phyloP scores from a whole-genome alignment of 2,888 invertebrate species.

The Andrena haemorrhoa region DNA sequence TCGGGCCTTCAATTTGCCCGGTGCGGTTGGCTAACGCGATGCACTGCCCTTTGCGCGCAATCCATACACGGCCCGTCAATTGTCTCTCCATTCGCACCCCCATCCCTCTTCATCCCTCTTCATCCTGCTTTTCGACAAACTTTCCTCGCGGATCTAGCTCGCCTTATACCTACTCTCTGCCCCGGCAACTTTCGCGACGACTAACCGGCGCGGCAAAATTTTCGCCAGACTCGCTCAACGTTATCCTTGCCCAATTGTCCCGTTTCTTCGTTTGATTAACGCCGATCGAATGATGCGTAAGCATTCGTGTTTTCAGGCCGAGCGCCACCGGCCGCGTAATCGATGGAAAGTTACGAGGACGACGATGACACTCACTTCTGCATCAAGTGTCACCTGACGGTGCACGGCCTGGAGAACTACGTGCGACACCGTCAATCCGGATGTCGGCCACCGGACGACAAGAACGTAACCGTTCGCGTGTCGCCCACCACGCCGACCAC shows the following conservation, averaged over 20 bases:
- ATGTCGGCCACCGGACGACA: slow-evolving; percentile 77
- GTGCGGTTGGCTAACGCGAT: slow-evolving; percentile 79
- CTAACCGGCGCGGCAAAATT: too few species aligned
- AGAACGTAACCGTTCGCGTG: slow-evolving; percentile 73
- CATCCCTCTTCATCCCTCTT: background rate
- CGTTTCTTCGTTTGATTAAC: slow-evolving; percentile 1
- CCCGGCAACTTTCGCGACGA: background rate
- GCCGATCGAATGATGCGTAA: background rate
- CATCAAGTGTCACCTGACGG: slow-evolving; percentile 93
- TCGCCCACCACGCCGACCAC: slow-evolving; percentile 84
- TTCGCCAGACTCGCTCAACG: background rate
- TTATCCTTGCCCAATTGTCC: background rate
- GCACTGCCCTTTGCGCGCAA: slow-evolving; percentile 66
- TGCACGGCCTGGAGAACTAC: slow-evolving; percentile 94
- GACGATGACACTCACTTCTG: slow-evolving; percentile 95
- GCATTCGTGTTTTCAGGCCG: background rate
- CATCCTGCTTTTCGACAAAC: slow-evolving; percentile 11
- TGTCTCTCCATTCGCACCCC: slow-evolving; percentile 7
- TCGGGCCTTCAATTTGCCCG: slow-evolving; percentile 81
- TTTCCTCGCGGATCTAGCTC: slow-evolving; percentile 7
- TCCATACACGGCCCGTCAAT: slow-evolving; percentile 35
- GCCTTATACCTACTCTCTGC: background rate
- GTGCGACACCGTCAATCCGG: slow-evolving; percentile 92
- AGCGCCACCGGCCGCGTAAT: background rate
- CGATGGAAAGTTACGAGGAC: slow-evolving; percentile 86